Conservation (phyloP, 2,888 invertebrate species). For the Invenusta paracnida region DNA sequence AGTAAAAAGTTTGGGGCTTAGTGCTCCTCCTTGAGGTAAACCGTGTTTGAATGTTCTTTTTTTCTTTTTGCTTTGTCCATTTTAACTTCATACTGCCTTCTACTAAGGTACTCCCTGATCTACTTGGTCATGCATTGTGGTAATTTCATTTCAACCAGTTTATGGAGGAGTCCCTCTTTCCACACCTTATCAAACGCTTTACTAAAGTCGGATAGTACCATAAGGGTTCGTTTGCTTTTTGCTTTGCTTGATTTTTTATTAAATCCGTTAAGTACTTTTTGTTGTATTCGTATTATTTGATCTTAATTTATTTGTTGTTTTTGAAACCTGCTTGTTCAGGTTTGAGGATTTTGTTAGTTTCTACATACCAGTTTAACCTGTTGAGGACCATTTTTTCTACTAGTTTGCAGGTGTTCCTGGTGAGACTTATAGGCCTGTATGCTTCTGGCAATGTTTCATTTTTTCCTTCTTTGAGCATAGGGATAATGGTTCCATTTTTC, state of each 20-base stretch:
- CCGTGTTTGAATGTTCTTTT: neutral
- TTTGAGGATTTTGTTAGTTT: conserved; percentile 6
- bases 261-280: conserved; percentile 30
- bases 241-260: conserved; percentile 26
- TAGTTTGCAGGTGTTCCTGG: neutral
- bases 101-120: conserved; percentile 20
- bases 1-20: neutral
- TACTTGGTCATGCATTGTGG: neutral
- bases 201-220: conserved; percentile 7
- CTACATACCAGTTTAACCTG: conserved; percentile 14
- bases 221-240: conserved; percentile 15
- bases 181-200: conserved; percentile 31
- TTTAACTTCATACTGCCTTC: neutral
- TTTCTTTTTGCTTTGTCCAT: neutral
- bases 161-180: conserved; percentile 26
- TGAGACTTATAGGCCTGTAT: conserved; percentile 27
- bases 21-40: neutral
- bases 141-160: neutral
- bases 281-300: conserved; percentile 7
- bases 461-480: conserved; percentile 23
- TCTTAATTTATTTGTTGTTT: conserved; percentile 1
- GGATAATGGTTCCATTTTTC: conserved; percentile 31
- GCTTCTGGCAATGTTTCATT: neutral
- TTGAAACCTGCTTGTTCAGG: conserved; percentile 27
- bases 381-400: conserved; percentile 25